Evolutionary conservation across 1,140 invertebrate genomes (phyloP).

Genomic region (Ceratina australensis): DNA sequence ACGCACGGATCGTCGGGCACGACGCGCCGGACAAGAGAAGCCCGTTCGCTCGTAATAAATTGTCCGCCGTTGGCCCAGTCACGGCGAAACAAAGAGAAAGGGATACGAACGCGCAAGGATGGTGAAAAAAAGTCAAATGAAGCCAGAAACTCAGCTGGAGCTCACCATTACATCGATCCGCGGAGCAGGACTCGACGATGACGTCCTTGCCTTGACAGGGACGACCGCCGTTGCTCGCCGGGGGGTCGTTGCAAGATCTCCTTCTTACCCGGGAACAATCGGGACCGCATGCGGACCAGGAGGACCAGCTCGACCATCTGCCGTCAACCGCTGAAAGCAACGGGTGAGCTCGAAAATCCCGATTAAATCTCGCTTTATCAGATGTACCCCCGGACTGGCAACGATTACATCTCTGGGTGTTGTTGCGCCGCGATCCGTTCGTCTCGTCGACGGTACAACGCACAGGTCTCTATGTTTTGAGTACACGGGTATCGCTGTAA

Average conservation of each 20-base stretch:
- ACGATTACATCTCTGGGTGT: slow-evolving; percentile 39
- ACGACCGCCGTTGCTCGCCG: slow-evolving; percentile 82
- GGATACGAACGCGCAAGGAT: not conserved
- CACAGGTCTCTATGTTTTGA: not conserved
- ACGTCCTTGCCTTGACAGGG: slow-evolving; percentile 86
- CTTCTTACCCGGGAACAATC: slow-evolving; percentile 91
- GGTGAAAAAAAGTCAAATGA: not conserved
- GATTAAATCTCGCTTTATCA: slow-evolving; percentile 60
- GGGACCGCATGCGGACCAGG: slow-evolving; percentile 92
- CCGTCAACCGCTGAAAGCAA: slow-evolving; percentile 78
- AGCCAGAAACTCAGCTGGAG: slow-evolving; percentile 44
- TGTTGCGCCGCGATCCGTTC: not conserved
- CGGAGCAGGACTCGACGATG: slow-evolving; percentile 80
- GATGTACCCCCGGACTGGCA: slow-evolving; percentile 27
- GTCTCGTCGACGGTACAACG: too few relatives aligned
- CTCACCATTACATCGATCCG: slow-evolving; percentile 78
- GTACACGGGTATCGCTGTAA: slow-evolving; percentile 1
- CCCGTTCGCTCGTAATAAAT: slow-evolving; percentile 57
- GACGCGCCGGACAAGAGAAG: slow-evolving; percentile 16
- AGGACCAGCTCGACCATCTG: slow-evolving; percentile 92
- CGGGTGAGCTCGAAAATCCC: slow-evolving; percentile 53
- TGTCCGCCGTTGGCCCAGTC: slow-evolving; percentile 30
- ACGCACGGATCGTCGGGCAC: slow-evolving; percentile 19
- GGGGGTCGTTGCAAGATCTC: slow-evolving; percentile 87
- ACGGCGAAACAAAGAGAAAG: slow-evolving; percentile 41